These are phyloP conservation scores for Nannoperca obscura DNA, from an alignment of 2,797 vertebrate species.

Conservation along the genomic window DNA sequence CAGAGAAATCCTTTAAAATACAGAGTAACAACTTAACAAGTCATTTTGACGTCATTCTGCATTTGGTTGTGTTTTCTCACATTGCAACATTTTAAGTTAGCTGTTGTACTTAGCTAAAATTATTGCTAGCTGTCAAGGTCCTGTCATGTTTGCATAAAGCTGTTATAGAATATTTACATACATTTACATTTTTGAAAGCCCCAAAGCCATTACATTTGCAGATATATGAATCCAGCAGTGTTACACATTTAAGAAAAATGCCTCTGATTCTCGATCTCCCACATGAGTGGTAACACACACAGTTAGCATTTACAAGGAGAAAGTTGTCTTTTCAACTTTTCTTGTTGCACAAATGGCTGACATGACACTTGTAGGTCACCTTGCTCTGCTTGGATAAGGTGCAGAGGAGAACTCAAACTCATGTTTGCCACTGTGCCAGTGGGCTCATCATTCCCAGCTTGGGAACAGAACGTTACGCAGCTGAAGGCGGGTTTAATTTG, in stretches of 20 bases:
- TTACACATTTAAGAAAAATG: not conserved
- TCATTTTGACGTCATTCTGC: too few species aligned
- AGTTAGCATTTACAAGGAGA: constrained; percentile 15
- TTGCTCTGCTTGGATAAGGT: constrained; percentile 60
- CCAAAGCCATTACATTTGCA: not conserved
- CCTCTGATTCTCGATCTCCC: not conserved
- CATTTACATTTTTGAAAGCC: constrained; percentile 5
- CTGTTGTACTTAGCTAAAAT: not conserved
- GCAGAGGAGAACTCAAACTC: constrained; percentile 59
- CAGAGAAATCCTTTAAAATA: too few species aligned
- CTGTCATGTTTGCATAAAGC: constrained; percentile 16
- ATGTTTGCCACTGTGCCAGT: constrained; percentile 55
- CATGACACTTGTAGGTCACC: constrained; percentile 68
- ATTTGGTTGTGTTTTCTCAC: not conserved
- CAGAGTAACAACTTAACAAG: too few species aligned
- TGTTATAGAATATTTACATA: not conserved
- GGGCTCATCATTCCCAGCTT: constrained; percentile 48
- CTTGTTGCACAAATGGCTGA: constrained; percentile 52
- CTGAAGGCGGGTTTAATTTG: constrained; percentile 70
- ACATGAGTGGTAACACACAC: constrained; percentile 3
- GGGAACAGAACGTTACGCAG: constrained; percentile 74
- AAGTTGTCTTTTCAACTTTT: constrained; percentile 26
- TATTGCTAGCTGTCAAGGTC: not conserved
- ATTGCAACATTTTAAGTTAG: not conserved
- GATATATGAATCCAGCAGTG: not conserved